Conservation (phyloP, 2,113 vertebrate genomes). For the Ceratotherium simum region DNA sequence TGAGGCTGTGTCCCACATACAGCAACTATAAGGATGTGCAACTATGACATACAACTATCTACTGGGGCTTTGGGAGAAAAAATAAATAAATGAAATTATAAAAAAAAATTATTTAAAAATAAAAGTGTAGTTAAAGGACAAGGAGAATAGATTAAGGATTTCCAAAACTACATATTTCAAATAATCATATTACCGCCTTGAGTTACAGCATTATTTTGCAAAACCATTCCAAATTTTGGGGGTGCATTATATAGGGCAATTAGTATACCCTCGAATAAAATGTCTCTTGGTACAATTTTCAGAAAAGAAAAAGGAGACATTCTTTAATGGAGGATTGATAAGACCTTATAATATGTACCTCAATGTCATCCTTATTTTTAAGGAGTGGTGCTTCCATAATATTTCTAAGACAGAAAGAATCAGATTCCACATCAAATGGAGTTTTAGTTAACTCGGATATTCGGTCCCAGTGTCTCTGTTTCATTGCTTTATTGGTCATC, state of each 20-base stretch:
- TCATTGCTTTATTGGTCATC: conserved; percentile 90
- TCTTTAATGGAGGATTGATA: neutral
- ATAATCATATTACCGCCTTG: neutral
- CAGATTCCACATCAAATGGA: conserved; percentile 87
- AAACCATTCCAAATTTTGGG: neutral
- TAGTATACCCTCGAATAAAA: neutral
- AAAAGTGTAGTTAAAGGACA: neutral
- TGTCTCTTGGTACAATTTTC: neutral
- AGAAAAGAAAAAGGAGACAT: neutral
- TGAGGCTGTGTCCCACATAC: too few species aligned
- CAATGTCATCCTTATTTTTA: conserved; percentile 88
- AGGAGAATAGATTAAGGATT: neutral
- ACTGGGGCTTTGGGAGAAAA: too few species aligned
- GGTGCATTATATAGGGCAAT: neutral
- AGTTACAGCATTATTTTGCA: conserved; percentile 1
- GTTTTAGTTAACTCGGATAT: conserved; percentile 88
- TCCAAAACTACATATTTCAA: neutral
- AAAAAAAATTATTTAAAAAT: too few species aligned
- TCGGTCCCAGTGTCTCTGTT: conserved; percentile 88
- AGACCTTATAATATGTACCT: conserved; percentile 77
- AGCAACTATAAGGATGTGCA: too few species aligned
- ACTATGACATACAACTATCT: too few species aligned
- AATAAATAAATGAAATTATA: too few species aligned
- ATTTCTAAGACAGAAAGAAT: conserved; percentile 87
- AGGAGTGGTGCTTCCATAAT: conserved; percentile 90